Evolutionary conservation across 2,888 invertebrate genomes (phyloP).

Genomic region (Hipparchia semele): DNA sequence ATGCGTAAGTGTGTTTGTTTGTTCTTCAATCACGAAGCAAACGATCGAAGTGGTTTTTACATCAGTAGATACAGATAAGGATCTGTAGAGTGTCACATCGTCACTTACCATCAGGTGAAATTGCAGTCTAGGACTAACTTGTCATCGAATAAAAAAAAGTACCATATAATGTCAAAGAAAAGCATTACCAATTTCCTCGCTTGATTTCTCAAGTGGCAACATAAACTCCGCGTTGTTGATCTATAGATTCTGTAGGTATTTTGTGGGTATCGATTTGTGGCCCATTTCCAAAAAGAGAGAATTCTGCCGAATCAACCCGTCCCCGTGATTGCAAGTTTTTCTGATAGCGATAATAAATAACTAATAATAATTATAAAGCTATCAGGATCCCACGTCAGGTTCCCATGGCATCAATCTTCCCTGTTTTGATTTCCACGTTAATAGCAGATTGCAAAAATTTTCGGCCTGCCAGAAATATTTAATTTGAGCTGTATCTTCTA

Average conservation of each 20-base stretch:
- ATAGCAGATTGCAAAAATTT: slow-evolving; percentile 64
- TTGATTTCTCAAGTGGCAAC: no score
- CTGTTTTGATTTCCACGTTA: slow-evolving; percentile 74
- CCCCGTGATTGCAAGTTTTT: slow-evolving; percentile 16
- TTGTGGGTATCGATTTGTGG: background rate
- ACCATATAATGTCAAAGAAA: no score
- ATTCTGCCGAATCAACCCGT: background rate
- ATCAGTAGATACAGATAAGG: no score
- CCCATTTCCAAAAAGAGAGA: background rate
- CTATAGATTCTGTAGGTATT: no score
- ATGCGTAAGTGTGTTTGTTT: no score
- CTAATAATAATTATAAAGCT: slow-evolving; percentile 48
- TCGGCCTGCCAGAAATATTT: background rate
- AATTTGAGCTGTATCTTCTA: slow-evolving; percentile 38
- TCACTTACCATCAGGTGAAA: no score
- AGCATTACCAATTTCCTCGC: no score
- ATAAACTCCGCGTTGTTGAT: no score
- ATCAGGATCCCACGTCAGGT: slow-evolving; percentile 61
- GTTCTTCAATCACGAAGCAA: background rate
- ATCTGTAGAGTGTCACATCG: no score
- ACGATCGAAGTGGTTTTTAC: no score
- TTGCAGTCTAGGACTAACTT: no score
- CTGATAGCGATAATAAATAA: slow-evolving; percentile 33
- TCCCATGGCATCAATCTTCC: slow-evolving; percentile 75
- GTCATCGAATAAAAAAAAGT: no score